Base-by-base conservation (phyloP, 1,140 invertebrate genomes). In the Zaprionus vittiger region DNA sequence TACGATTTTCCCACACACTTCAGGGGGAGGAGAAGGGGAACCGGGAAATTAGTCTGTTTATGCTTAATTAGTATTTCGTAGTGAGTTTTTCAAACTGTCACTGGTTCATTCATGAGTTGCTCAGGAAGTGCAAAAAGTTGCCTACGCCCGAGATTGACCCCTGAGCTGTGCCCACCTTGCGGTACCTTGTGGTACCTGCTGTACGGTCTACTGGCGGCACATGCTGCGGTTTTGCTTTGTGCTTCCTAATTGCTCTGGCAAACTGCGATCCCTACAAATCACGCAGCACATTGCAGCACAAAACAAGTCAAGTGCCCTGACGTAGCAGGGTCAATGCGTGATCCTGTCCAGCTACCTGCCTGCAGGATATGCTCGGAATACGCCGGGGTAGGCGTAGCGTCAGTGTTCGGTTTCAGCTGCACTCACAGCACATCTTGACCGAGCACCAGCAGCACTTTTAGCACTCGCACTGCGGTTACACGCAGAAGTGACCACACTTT, bases 1-100 rank as follows among this genome's bases (percentile, higher is more conserved):
- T 22, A 34, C 59, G 56, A 89, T 68, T 83, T 87, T 87, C 84
- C 81, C 84, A 87, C 82, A 84, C 59, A 17, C 2, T 3, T n/a
- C 37, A 9, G 28, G 3, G 47, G 20, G 5, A n/a, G 41, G 54
- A 17, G 41, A 26, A 54, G 60, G 22, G 47, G 17, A 0, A 66
- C 22, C 59, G n/a, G 54, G 59, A 87, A 87, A 89, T 87, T 87
- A 84, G 84, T 87, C 72, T 57, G 62, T 79, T 81, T 81, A 87
- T 83, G 84, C 84, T 73, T 87, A 87, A 87, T 89, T 89, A 89
- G 81, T 70, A 38, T 61, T 70, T 38, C n/a, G 67, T 69, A 63
- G 74, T 63, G 63, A 31, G 77, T 74, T 83, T 73, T 70, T n/a
- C 20, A 20, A 47, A 63, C 20, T 75, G 73, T 70, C 72, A 59